Percentiles rank a stretch among this genome's conserved stretches.
Conservation (phyloP, 2,113 vertebrate genomes). For the Anthoscopus minutus region DNA sequence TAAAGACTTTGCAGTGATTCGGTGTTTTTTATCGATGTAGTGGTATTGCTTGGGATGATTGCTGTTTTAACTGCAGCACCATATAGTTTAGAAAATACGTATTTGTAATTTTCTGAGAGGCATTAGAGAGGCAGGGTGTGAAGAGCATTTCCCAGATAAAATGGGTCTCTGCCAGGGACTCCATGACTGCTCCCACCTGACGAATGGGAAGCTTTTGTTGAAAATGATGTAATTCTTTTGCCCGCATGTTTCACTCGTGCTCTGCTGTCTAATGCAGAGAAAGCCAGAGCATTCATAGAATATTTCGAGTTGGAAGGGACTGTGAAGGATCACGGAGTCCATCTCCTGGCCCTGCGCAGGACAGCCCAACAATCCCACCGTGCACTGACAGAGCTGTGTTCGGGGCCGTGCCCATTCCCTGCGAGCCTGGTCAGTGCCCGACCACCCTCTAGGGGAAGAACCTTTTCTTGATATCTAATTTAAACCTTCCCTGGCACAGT, state of each 20-base stretch:
- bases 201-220: too few species aligned
- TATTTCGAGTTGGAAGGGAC: background rate
- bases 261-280: background rate
- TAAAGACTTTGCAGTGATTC: too few species aligned
- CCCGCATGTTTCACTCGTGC: fast-evolving
- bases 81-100: fast-evolving
- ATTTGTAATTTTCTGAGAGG: background rate
- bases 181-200: background rate
- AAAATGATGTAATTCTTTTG: fast-evolving
- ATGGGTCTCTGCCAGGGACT: fast-evolving
- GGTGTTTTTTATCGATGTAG: fast-evolving
- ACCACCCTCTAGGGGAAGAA: background rate
- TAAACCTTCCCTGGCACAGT: too few species aligned
- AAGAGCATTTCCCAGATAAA: background rate
- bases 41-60: fast-evolving
- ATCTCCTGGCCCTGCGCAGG: background rate
- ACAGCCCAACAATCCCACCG: fast-evolving
- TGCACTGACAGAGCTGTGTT: fast-evolving
- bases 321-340: too few species aligned
- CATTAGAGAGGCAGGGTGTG: fast-evolving
- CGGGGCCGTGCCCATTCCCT: fast-evolving
- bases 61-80: background rate
- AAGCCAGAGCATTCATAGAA: background rate
- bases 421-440: too few species aligned
- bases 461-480: fast-evolving